These are phyloP conservation scores for Cygnus buccinator DNA, from an alignment of 2,113 vertebrate genomes.

Conservation along the genomic window DNA sequence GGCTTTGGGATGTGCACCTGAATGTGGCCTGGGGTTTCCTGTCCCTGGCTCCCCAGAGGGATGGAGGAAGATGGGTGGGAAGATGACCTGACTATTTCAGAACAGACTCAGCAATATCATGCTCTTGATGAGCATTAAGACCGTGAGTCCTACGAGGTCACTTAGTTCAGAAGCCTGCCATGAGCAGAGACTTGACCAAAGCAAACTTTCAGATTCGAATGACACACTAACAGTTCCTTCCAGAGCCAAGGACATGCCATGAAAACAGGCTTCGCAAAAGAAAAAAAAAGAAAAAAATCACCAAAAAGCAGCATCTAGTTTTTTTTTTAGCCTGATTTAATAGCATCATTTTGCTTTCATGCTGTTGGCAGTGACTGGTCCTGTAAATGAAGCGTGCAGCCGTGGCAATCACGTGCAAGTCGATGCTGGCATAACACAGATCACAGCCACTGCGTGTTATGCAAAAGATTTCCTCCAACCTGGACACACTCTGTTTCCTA, in stretches of 20 bases:
- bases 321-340: constrained; percentile 25
- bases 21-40: background rate
- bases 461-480: constrained; percentile 22
- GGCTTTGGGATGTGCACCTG: background rate
- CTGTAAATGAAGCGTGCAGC: background rate
- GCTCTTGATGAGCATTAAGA: background rate
- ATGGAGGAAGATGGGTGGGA: background rate
- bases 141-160: background rate
- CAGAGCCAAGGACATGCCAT: background rate
- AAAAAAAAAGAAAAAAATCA: background rate
- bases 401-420: background rate
- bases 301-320: background rate
- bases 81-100: background rate
- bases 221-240: background rate
- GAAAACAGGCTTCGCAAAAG: constrained; percentile 8
- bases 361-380: constrained; percentile 11
- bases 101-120: background rate
- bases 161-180: background rate
- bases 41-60: background rate
- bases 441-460: background rate
- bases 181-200: background rate
- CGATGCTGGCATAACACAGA: background rate
- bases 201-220: constrained; percentile 11
- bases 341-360: constrained; percentile 25
- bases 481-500: constrained; percentile 12